Evolutionary conservation across 1,140 invertebrate species (phyloP).

Genomic region (Ruditapes philippinarum): DNA sequence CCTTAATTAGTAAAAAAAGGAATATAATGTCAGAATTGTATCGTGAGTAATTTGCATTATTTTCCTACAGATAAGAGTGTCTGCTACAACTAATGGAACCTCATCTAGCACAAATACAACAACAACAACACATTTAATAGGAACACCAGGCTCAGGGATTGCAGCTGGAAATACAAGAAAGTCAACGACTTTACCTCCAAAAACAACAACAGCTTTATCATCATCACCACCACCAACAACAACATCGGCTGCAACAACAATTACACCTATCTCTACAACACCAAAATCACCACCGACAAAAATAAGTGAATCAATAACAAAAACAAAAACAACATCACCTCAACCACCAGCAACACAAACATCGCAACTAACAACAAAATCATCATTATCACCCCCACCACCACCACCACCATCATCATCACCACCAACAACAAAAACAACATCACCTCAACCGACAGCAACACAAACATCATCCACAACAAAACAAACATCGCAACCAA

Average conservation of each 20-base stretch:
- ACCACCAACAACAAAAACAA: not conserved
- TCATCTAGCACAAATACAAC: not conserved
- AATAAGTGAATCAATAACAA: not conserved
- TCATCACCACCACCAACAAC: too few relatives aligned
- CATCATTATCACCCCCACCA: not conserved
- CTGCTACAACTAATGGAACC: too few relatives aligned
- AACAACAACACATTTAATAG: not conserved
- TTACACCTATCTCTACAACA: not conserved
- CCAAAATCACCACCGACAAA: not conserved
- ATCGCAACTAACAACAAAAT: not conserved
- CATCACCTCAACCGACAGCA: not conserved
- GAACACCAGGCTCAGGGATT: too few relatives aligned
- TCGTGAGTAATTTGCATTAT: too few relatives aligned
- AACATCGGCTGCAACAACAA: too few relatives aligned
- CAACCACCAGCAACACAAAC: not conserved
- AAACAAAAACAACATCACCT: not conserved
- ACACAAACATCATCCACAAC: conserved; percentile 15
- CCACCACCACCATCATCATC: not conserved
- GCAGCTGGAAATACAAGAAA: too few relatives aligned
- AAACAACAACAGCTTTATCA: too few relatives aligned
- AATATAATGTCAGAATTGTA: too few relatives aligned
- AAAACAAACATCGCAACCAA: not conserved
- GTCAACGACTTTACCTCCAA: too few relatives aligned
- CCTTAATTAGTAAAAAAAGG: too few relatives aligned
- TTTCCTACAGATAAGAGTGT: too few relatives aligned